Percentiles rank a stretch among this genome's conserved stretches.
These are phyloP conservation scores for Biston betularia DNA, from an alignment of 2,888 invertebrate species.

Conservation along the genomic window DNA sequence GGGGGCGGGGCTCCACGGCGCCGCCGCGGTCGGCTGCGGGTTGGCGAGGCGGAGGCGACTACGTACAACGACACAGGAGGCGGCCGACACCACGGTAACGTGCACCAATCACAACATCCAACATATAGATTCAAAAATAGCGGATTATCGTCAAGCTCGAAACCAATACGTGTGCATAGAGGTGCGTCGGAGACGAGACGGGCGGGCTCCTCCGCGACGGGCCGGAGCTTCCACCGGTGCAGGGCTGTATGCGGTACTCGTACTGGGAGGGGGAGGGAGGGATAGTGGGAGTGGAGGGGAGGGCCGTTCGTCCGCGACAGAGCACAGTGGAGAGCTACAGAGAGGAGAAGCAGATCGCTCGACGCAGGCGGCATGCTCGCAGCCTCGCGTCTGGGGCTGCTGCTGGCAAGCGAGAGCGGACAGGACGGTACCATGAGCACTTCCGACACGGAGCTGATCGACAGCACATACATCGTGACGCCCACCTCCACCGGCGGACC, in stretches of 20 bases:
- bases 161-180: conserved; percentile 35
- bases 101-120: conserved; percentile 44
- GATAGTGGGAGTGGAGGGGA: conserved; percentile 2
- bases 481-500: conserved; percentile 99
- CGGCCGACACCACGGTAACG: conserved; percentile 26
- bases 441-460: conserved; percentile 99
- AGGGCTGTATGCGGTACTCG: neutral
- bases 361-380: conserved; percentile 77
- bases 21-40: conserved; percentile 22
- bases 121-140: conserved; percentile 41
- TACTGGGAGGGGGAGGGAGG: no score
- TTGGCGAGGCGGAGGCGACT: conserved; percentile 16
- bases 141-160: conserved; percentile 38
- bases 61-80: conserved; percentile 19
- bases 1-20: conserved; percentile 15
- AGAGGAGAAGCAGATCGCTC: conserved; percentile 57
- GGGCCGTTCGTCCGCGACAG: conserved; percentile 37
- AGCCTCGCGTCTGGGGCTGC: conserved; percentile 79
- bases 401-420: conserved; percentile 69
- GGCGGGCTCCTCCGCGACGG: neutral
- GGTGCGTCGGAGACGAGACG: conserved; percentile 22
- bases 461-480: conserved; percentile 99
- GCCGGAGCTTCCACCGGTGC: no score
- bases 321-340: conserved; percentile 50
- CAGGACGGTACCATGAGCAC: conserved; percentile 95